phyloP scores from a whole-genome alignment of 1,140 invertebrate species.

The Neomicropteryx cornuta region DNA sequence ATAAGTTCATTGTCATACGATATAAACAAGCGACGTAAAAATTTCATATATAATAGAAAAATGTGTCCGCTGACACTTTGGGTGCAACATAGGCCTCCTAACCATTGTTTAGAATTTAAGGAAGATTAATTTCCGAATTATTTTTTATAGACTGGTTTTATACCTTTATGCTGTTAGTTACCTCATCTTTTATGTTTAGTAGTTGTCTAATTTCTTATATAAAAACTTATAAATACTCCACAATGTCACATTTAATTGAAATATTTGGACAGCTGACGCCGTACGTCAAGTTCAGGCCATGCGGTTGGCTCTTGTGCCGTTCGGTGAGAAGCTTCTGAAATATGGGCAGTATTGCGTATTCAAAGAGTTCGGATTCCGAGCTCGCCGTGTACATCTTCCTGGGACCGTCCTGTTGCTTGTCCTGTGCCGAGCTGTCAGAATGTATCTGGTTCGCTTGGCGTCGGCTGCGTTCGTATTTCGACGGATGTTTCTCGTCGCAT shows the following conservation, averaged over 20 bases:
- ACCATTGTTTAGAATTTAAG: too few species aligned
- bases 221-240: slow-evolving; percentile 71
- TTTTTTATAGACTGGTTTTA: too few species aligned
- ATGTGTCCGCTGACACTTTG: too few species aligned
- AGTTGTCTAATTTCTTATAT: slow-evolving; percentile 5
- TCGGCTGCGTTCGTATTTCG: slow-evolving; percentile 23
- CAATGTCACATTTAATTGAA: slow-evolving; percentile 91
- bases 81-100: too few species aligned
- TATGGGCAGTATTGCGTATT: slow-evolving; percentile 73
- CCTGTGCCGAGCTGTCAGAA: slow-evolving; percentile 27
- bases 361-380: slow-evolving; percentile 71
- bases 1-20: too few species aligned
- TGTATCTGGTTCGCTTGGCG: slow-evolving; percentile 20
- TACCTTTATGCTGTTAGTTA: too few species aligned
- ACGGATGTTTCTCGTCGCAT: slow-evolving; percentile 31
- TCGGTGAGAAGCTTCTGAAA: slow-evolving; percentile 83
- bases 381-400: slow-evolving; percentile 67
- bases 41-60: too few species aligned
- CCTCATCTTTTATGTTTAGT: too few species aligned
- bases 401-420: slow-evolving; percentile 24
- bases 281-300: slow-evolving; percentile 54
- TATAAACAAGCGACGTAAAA: too few species aligned
- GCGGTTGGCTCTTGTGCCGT: slow-evolving; percentile 53
- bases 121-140: too few species aligned
- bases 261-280: slow-evolving; percentile 87